Base-by-base conservation (phyloP, 2,113 vertebrate species). In the Sander vitreus region DNA sequence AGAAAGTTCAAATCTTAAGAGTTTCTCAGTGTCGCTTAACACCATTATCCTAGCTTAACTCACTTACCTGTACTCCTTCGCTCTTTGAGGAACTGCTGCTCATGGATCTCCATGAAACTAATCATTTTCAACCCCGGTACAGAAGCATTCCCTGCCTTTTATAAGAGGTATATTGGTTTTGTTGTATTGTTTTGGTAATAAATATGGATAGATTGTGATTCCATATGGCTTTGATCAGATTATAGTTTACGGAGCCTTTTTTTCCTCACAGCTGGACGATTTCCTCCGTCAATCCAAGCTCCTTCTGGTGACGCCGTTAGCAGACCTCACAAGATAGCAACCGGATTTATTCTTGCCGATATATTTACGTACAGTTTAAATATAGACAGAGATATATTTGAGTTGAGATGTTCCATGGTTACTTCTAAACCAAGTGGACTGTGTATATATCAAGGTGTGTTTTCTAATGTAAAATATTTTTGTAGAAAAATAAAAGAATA, bases 401-500 rank as follows among this genome's bases (percentile, higher is more conserved):
- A 89, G 77, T 84, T 76, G 54, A 91, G 83, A 88, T 67, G 87
- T 92, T 93, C 71, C 81, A 77, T 75, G 79, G 86, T 90, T 84
- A 51, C 87, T 89, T 81, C 84, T 81, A 85, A 60, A 88, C 59
- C 57, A 82, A 81, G 69, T 73, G 75, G 88, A 84, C 80, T 74
- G 78, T 93, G 89, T 94, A 88, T 92, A 95, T 95, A 94, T 93
- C 60, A 86, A 90, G 76, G 85, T 93, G 91, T 95, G 87, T 95
- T 96, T 96, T 96, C 66, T 95, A 93, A 89, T 93, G 87, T 95
- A 89, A 94, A 93, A 92, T 96, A 96, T 96, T 96, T 96, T 96
- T 95, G 81, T 94, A 95, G 43, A 86, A 94, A 95, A 95, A 92
- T 85, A 79, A 89, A 88, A 86, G 79, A 78, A 81, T 60, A 47